phyloP scores from a whole-genome alignment of 2,888 invertebrate species.

The Drosophila prostipennis region DNA sequence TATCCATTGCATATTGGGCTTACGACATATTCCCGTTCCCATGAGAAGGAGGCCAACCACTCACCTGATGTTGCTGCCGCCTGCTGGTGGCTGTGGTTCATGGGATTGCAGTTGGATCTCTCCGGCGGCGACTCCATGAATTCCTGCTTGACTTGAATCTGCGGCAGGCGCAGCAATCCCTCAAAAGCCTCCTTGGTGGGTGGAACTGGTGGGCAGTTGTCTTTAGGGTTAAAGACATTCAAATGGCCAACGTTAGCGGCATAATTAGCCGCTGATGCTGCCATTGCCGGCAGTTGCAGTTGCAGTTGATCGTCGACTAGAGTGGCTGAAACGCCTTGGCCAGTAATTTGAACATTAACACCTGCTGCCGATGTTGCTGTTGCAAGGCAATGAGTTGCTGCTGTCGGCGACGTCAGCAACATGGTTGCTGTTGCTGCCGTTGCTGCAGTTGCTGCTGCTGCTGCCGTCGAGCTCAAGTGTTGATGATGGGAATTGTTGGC shows the following conservation, averaged over 20 bases:
- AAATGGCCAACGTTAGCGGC: constrained; percentile 68
- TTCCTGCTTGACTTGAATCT: constrained; percentile 78
- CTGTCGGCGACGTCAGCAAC: constrained; percentile 60
- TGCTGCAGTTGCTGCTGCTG: constrained; percentile 41
- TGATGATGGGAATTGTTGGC: constrained; percentile 68
- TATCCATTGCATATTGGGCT: background rate
- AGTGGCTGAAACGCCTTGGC: constrained; percentile 75
- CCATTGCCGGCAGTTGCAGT: constrained; percentile 54
- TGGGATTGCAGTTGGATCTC: constrained; percentile 15
- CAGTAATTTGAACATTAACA: constrained; percentile 83
- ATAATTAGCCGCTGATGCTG: constrained; percentile 64
- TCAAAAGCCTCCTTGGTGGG: constrained; percentile 50
- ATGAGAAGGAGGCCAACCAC: background rate
- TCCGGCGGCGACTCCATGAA: constrained; percentile 64
- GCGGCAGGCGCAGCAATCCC: constrained; percentile 58
- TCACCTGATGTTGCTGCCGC: constrained; percentile 31
- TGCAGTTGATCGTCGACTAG: constrained; percentile 75
- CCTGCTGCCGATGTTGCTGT: constrained; percentile 58
- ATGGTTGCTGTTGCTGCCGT: constrained; percentile 53
- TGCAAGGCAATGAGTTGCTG: constrained; percentile 48
- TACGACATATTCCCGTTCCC: background rate
- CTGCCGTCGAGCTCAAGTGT: constrained; percentile 66
- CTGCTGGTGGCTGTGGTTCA: constrained; percentile 27
- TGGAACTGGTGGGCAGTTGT: constrained; percentile 53
- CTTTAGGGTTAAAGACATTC: constrained; percentile 68